These are phyloP conservation scores for Dreissena polymorpha DNA, from an alignment of 1,140 invertebrate genomes.

Conservation along the genomic window DNA sequence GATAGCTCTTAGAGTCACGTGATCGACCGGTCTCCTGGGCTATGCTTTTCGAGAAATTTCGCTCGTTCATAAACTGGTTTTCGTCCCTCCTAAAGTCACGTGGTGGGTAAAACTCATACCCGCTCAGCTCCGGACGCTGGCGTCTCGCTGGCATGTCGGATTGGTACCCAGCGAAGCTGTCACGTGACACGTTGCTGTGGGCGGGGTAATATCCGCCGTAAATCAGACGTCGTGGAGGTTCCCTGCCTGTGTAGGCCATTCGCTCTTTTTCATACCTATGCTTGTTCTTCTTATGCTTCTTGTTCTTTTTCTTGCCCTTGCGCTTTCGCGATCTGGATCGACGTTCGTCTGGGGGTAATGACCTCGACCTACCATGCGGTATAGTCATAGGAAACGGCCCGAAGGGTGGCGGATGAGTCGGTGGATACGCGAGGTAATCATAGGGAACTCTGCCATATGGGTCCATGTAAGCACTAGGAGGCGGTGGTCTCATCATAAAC, in stretches of 20 bases:
- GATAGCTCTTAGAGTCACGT: constrained; percentile 52
- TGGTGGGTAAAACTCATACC: constrained; percentile 57
- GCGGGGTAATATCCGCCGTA: not conserved
- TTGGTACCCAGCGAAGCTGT: constrained; percentile 66
- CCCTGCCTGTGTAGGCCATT: not conserved
- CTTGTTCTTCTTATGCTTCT: constrained; percentile 67
- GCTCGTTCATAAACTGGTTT: constrained; percentile 73
- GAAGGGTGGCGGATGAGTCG: constrained; percentile 47
- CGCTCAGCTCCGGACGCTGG: not conserved
- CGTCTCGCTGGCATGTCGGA: constrained; percentile 65
- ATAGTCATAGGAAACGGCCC: constrained; percentile 50
- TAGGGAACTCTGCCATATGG: constrained; percentile 47
- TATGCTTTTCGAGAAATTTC: constrained; percentile 70
- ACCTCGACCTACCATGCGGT: constrained; percentile 57
- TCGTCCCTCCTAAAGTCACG: constrained; percentile 68
- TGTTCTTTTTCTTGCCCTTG: constrained; percentile 58
- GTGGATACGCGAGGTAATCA: constrained; percentile 54
- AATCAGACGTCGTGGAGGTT: not conserved
- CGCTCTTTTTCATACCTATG: constrained; percentile 25
- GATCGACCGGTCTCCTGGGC: constrained; percentile 58
- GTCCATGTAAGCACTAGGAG: constrained; percentile 33
- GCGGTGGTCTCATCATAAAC: not conserved
- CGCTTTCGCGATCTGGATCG: constrained; percentile 46
- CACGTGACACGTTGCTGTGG: constrained; percentile 61
- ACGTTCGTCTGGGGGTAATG: constrained; percentile 64